Conservation (phyloP, 2,888 invertebrate genomes). For the Hoplodrina blanda region DNA sequence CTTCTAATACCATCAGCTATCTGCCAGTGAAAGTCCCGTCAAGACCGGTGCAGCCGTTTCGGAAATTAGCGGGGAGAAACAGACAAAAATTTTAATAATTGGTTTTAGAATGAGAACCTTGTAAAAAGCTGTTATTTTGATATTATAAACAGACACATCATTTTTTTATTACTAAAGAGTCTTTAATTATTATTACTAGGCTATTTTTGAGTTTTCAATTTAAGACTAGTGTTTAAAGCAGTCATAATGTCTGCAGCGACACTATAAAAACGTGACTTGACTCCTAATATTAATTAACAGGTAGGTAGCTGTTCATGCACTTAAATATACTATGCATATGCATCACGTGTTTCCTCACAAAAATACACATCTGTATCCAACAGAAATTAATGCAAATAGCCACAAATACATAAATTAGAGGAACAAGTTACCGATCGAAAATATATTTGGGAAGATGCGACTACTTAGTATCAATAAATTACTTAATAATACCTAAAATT, state of each 20-base stretch:
- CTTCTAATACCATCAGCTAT: no score
- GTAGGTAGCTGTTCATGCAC: neutral
- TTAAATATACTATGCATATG: neutral
- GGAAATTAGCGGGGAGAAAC: no score
- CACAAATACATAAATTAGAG: conserved; percentile 10
- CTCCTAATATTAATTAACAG: neutral
- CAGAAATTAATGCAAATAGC: conserved; percentile 15
- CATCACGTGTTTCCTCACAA: neutral
- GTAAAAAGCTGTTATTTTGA: no score
- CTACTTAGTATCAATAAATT: neutral
- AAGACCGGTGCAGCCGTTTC: no score
- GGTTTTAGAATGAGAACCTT: no score
- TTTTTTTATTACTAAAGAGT: no score
- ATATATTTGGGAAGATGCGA: neutral
- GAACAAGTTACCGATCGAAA: neutral
- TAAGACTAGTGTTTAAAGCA: neutral
- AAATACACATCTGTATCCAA: neutral
- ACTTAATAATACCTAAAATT: neutral
- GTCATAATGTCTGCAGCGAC: neutral
- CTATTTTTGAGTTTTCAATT: neutral
- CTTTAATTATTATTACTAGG: neutral
- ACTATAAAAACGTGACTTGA: conserved; percentile 12
- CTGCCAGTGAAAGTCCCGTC: no score
- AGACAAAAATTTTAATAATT: no score
- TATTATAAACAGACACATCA: no score